Base-by-base conservation (phyloP, 30 jellyfish, hydroid and myxozoan species). In the Cassiopea xamachana region DNA sequence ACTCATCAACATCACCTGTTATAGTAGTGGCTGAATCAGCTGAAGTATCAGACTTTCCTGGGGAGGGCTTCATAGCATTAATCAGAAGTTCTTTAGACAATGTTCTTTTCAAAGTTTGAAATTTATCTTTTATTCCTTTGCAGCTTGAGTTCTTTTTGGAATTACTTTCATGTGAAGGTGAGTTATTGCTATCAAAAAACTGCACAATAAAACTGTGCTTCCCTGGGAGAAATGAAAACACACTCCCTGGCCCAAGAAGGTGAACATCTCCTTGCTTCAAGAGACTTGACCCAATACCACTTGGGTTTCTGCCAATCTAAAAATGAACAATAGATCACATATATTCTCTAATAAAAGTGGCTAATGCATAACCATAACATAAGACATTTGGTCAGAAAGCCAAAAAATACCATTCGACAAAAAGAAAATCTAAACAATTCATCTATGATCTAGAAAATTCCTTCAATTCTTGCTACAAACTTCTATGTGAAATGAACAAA, bases 251-350 rank as follows among this genome's bases (percentile, higher is more conserved):
- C 15, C 94, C 89, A 15, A 91, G 83, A 72, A 91, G 85, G 27
- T 77, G 83, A 17, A 74, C 60, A 47, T 71, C 91, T 48, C 97
- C 97, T 51, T 76, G 68, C 39, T 75, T 83, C 1, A 91, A 27
- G 13, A 84, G 60, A 0, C 64, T 83, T 76, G 97, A 83, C 68
- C 98, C 98, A 76, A 92, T 74, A 2, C 89, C 88, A 62, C 93
- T 69, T 44, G 93, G 95, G 69, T 92, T 92, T 61, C 85, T 69
- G 15, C 96, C 98, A 17, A 92, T 51, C 98, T 92, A 77, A 14
- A 75, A 73, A 87, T 51, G 58, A 48, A 27, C 1, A 48, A 84
- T 17, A 3, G n/a, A n/a, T n/a, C n/a, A n/a, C n/a, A n/a, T n/a
- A n/a, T n/a, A n/a, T n/a, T n/a, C n/a, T n/a, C n/a, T n/a, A n/a